phyloP scores from a whole-genome alignment of 1,140 invertebrate species.

The Campoletis sonorensis region DNA sequence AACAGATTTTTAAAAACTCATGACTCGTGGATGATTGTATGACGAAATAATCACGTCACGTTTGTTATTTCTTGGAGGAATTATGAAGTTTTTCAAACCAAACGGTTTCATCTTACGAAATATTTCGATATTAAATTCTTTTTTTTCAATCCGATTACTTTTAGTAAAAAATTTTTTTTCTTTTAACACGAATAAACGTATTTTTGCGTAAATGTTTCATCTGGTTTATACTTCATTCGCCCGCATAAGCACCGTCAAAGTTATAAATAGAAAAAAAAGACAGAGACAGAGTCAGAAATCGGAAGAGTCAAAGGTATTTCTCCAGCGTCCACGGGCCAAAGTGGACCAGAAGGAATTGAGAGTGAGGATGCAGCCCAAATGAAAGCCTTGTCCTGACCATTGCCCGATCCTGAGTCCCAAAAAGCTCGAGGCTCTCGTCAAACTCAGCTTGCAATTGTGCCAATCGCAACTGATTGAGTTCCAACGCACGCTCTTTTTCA shows the following conservation, averaged over 20 bases:
- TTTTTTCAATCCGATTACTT: no score
- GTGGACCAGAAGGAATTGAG: conserved; percentile 71
- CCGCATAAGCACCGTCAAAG: conserved; percentile 22
- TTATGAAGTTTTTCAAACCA: no score
- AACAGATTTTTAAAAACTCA: no score
- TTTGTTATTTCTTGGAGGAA: no score
- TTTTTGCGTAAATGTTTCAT: neutral
- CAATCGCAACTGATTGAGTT: conserved; percentile 77
- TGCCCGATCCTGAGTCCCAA: conserved; percentile 76
- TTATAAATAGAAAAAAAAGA: neutral
- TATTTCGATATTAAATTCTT: neutral
- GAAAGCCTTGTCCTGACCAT: conserved; percentile 69
- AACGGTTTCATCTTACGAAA: no score
- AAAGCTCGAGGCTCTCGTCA: conserved; percentile 80
- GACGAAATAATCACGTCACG: no score
- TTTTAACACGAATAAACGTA: neutral
- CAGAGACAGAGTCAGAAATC: conserved; percentile 59
- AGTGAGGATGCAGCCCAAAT: conserved; percentile 75
- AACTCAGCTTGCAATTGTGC: conserved; percentile 83
- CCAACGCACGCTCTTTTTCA: conserved; percentile 69
- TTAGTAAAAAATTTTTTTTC: no score
- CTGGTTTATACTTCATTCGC: conserved; percentile 11
- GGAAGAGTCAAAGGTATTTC: conserved; percentile 65
- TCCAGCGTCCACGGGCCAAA: conserved; percentile 70
- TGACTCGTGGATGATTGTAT: no score